phyloP scores from a whole-genome alignment of 2,888 invertebrate species.

The Dinocampus coccinellae region DNA sequence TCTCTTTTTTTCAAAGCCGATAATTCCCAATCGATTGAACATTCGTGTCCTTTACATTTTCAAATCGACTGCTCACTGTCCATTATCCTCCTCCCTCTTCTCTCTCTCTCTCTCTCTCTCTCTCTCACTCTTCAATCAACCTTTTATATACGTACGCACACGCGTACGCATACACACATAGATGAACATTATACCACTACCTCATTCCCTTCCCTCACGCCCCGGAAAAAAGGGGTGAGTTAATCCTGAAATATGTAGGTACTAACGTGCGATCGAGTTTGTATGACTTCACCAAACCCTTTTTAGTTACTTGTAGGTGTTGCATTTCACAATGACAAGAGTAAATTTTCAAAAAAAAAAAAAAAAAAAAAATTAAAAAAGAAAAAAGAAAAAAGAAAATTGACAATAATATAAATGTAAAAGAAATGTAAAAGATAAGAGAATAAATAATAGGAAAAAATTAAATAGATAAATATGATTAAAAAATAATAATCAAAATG shows the following conservation, averaged over 20 bases:
- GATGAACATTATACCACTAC: too few relatives aligned
- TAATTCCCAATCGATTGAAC: conserved; percentile 45
- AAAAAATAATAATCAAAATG: too few relatives aligned
- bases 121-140: too few relatives aligned
- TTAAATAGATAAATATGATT: too few relatives aligned
- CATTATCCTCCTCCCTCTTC: conserved; percentile 34
- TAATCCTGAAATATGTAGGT: conserved; percentile 54
- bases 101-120: too few relatives aligned
- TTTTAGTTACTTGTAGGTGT: conserved; percentile 7
- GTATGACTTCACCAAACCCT: conserved; percentile 25
- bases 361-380: too few relatives aligned
- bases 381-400: too few relatives aligned
- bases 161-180: conserved; percentile 40
- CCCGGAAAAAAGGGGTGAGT: conserved; percentile 52
- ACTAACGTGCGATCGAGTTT: conserved; percentile 23
- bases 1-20: conserved; percentile 34
- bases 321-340: conserved; percentile 24
- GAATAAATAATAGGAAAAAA: too few relatives aligned
- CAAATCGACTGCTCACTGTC: neutral
- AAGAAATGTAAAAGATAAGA: too few relatives aligned
- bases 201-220: conserved; percentile 35
- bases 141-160: too few relatives aligned
- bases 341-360: conserved; percentile 2
- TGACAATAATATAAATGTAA: too few relatives aligned
- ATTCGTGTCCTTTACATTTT: conserved; percentile 31